Conservation (phyloP, 2,797 vertebrate species). For the Cygnus olor region DNA sequence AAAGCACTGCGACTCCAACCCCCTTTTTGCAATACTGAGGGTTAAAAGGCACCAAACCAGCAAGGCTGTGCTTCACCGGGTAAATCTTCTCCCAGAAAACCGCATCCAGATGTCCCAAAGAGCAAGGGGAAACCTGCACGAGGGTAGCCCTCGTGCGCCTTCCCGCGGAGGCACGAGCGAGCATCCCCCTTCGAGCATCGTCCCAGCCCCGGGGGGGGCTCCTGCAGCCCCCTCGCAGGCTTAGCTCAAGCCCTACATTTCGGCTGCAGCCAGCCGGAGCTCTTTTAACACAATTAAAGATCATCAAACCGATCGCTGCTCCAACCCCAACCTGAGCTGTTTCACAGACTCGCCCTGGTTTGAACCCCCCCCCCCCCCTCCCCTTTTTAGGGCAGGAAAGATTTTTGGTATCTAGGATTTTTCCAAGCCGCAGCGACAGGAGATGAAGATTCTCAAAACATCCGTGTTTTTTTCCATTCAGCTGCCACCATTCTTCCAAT, state of each 20-base stretch:
- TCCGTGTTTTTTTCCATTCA: constrained; percentile 38
- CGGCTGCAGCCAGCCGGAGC: neutral
- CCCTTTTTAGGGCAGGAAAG: neutral
- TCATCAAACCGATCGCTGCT: neutral
- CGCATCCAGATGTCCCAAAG: neutral
- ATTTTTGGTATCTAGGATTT: neutral
- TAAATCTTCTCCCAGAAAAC: neutral
- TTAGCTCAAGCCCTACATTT: neutral
- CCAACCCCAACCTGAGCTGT: neutral
- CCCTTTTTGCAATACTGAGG: accelerated
- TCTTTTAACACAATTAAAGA: neutral
- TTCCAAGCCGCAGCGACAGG: neutral
- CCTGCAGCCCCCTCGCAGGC: neutral
- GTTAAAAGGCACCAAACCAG: neutral
- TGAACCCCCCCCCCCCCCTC: neutral
- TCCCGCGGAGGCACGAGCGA: neutral
- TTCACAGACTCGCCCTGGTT: neutral
- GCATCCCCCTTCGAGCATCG: accelerated
- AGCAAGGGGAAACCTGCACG: neutral
- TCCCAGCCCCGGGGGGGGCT: neutral
- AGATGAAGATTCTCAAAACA: constrained; percentile 12
- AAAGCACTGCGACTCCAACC: neutral
- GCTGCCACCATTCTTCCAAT: constrained; percentile 39
- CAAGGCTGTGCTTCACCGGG: neutral
- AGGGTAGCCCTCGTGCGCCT: accelerated